These are phyloP conservation scores for Lampris megalopsis DNA, from an alignment of 2,113 vertebrate species.

Conservation along the genomic window DNA sequence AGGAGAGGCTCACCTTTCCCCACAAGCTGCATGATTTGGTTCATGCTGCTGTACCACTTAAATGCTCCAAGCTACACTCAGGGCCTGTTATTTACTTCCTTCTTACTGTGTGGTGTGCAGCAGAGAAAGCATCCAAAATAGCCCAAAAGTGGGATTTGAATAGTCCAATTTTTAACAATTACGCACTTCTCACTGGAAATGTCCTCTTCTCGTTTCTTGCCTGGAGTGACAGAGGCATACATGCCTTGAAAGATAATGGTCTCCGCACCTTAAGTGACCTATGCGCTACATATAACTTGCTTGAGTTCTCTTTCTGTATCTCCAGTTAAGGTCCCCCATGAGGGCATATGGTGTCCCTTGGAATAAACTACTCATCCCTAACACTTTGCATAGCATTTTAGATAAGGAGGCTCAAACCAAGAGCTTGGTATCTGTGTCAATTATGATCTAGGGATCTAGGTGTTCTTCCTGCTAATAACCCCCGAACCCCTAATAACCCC, in stretches of 20 bases:
- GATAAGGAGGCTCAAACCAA: conserved; percentile 12
- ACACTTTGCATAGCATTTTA: background rate
- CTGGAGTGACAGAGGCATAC: too few relatives aligned
- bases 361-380: background rate
- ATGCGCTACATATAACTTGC: background rate
- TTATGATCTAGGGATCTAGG: conserved; percentile 22
- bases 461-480: conserved; percentile 4
- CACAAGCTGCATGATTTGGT: background rate
- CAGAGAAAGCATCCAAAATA: conserved; percentile 12
- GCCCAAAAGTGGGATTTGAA: background rate
- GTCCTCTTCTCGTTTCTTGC: background rate
- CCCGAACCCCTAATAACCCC: too few relatives aligned
- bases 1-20: background rate
- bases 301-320: background rate
- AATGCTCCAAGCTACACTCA: background rate
- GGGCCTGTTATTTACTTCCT: background rate
- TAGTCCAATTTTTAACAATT: conserved; percentile 6
- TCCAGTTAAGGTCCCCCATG: background rate
- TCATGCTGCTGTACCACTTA: background rate
- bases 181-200: background rate
- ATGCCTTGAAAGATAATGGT: too few relatives aligned
- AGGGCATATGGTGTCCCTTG: background rate
- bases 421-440: conserved; percentile 48
- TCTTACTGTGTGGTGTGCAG: background rate
- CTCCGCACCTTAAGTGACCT: too few relatives aligned